Percentiles rank a stretch among this genome's conserved stretches.
Conservation (phyloP, 2,113 vertebrate genomes). For the Bungarus multicinctus region DNA sequence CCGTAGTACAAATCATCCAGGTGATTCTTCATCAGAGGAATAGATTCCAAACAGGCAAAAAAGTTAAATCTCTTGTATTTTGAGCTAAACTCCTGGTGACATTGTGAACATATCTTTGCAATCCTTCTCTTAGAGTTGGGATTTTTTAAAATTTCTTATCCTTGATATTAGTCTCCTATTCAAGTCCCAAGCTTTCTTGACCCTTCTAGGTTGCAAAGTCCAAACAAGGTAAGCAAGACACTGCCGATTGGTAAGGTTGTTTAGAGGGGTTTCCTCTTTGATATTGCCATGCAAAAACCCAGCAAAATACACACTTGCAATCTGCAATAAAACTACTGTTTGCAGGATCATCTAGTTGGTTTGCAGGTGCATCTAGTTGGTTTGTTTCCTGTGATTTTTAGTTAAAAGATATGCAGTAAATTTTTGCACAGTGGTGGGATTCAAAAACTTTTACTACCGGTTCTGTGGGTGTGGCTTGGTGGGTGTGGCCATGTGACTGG, state of each 20-base stretch:
- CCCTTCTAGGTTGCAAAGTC: neutral
- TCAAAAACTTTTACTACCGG: too few species aligned
- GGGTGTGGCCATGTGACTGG: too few species aligned
- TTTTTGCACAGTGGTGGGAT: too few species aligned
- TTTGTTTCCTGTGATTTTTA: neutral
- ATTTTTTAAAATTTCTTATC: neutral
- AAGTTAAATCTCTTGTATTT: neutral
- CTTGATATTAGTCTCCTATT: neutral
- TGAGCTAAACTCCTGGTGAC: neutral
- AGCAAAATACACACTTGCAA: neutral
- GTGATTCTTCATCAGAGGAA: neutral
- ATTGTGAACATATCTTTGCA: neutral
- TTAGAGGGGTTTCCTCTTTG: neutral
- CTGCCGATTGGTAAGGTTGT: neutral
- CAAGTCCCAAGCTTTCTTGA: neutral
- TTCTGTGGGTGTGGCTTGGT: too few species aligned
- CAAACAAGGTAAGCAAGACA: neutral
- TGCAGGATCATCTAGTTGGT: neutral
- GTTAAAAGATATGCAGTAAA: neutral
- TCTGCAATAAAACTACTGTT: neutral
- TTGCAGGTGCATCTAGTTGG: neutral
- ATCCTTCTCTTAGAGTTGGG: neutral
- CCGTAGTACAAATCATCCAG: neutral
- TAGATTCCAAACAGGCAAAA: neutral
- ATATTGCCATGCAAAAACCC: neutral